Evolutionary conservation across 53 echinoderm and acorn worm species (phyloP).

Genomic region (Paracentrotus lividus): DNA sequence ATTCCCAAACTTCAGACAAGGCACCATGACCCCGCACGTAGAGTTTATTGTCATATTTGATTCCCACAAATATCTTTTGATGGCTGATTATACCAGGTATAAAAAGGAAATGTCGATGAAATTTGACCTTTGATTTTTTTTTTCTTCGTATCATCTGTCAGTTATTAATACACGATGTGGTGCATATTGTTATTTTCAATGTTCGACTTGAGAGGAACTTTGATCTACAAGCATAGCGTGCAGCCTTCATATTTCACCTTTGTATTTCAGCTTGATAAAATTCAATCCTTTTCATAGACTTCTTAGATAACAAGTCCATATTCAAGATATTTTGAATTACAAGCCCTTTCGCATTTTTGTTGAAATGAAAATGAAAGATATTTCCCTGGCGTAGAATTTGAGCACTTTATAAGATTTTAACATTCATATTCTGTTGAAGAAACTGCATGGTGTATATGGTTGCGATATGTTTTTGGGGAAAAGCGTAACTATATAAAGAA

Average conservation of each 20-base stretch:
- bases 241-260: not conserved
- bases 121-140: not conserved
- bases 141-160: not conserved
- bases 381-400: not conserved
- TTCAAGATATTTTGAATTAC: not conserved
- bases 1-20: not conserved
- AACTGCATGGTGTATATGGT: too few relatives aligned
- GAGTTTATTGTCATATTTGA: slow-evolving; percentile 25
- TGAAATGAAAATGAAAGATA: not conserved
- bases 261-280: not conserved
- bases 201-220: not conserved
- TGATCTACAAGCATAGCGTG: not conserved
- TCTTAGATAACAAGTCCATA: not conserved
- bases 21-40: not conserved
- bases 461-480: too few relatives aligned
- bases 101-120: not conserved
- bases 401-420: not conserved
- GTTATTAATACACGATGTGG: not conserved
- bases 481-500: too few relatives aligned
- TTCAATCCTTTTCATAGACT: not conserved
- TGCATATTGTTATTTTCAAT: not conserved
- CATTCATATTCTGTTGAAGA: too few relatives aligned
- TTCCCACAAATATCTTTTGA: slow-evolving; percentile 15
- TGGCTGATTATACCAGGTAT: not conserved
- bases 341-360: not conserved